These are phyloP conservation scores for Pteropus alecto DNA, from an alignment of 2,113 vertebrate genomes.

Conservation along the genomic window DNA sequence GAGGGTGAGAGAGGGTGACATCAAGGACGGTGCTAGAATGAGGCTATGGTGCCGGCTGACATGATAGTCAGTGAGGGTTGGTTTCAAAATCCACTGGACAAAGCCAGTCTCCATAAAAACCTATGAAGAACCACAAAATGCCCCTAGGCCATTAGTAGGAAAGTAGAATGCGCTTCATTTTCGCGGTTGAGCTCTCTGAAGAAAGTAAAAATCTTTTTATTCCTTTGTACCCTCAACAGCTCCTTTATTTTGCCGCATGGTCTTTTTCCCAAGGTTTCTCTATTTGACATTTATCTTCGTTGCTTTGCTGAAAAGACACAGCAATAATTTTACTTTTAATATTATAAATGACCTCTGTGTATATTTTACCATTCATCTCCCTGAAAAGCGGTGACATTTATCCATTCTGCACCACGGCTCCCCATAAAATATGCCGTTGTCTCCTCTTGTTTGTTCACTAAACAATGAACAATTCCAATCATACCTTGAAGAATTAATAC, in stretches of 20 bases:
- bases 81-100: neutral
- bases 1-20: neutral
- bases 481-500: slow-evolving; percentile 64
- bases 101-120: neutral
- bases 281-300: slow-evolving; percentile 77
- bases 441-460: slow-evolving; percentile 66
- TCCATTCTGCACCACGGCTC: slow-evolving; percentile 21
- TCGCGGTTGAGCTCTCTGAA: slow-evolving; percentile 21
- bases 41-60: neutral
- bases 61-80: neutral
- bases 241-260: slow-evolving; percentile 57
- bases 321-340: slow-evolving; percentile 72
- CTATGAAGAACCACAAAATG: neutral
- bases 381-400: slow-evolving; percentile 64
- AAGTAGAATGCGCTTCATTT: neutral
- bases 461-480: slow-evolving; percentile 61
- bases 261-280: slow-evolving; percentile 68
- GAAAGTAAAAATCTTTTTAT: slow-evolving; percentile 57
- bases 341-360: slow-evolving; percentile 72
- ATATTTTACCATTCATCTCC: slow-evolving; percentile 74
- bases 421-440: slow-evolving; percentile 58
- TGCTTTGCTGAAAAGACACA: slow-evolving; percentile 72
- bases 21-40: accelerated
- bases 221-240: slow-evolving; percentile 19
- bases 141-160: neutral